Evolutionary conservation across 2,888 invertebrate species (phyloP).

Genomic region (Hemaris fuciformis): DNA sequence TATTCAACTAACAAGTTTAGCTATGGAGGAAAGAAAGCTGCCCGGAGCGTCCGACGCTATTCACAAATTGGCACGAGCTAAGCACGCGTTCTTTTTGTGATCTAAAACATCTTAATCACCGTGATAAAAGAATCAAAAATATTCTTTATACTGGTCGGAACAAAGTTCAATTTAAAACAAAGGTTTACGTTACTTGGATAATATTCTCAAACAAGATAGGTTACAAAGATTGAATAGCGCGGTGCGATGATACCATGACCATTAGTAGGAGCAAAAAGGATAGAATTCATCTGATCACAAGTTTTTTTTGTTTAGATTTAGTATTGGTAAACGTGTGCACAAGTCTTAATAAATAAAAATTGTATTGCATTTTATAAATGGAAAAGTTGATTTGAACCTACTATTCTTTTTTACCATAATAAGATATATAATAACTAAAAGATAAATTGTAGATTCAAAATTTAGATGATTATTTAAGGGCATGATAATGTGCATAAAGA

Average conservation of each 20-base stretch:
- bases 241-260: conserved; percentile 64
- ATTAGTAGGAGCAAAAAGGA: conserved; percentile 68
- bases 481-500: no score
- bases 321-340: conserved; percentile 21
- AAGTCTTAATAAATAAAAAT: conserved; percentile 1
- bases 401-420: no score
- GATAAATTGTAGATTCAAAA: no score
- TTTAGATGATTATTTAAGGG: no score
- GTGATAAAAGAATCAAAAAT: conserved; percentile 25
- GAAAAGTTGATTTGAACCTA: no score
- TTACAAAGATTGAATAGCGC: conserved; percentile 72
- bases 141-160: conserved; percentile 15
- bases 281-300: conserved; percentile 59
- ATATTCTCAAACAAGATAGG: conserved; percentile 36
- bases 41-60: conserved; percentile 74
- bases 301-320: conserved; percentile 36
- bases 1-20: conserved; percentile 77
- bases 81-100: conserved; percentile 60
- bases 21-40: conserved; percentile 78
- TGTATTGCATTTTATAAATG: neutral
- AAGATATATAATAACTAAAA: no score
- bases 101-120: conserved; percentile 36
- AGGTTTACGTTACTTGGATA: conserved; percentile 21
- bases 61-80: conserved; percentile 80
- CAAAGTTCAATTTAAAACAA: conserved; percentile 28